These are phyloP conservation scores for Aurelia aurita DNA, from an alignment of 30 jellyfish, hydroid and myxozoan genomes.

Conservation along the genomic window DNA sequence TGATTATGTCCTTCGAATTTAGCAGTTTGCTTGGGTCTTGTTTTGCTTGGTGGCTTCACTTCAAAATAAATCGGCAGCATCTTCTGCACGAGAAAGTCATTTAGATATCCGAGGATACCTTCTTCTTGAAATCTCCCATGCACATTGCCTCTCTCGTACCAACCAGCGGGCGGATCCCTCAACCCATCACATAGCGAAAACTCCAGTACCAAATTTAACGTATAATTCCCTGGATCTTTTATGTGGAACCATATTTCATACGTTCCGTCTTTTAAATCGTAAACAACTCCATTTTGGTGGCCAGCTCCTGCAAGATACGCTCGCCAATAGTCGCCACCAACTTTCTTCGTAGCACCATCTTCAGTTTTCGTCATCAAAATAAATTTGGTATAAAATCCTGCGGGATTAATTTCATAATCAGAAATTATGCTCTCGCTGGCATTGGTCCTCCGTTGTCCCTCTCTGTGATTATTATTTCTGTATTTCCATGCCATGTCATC, in stretches of 20 bases:
- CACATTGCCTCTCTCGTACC: constrained; percentile 52
- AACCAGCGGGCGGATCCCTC: constrained; percentile 65
- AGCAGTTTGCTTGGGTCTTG: no score
- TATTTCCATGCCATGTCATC: constrained; percentile 34
- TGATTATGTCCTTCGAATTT: no score
- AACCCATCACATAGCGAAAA: constrained; percentile 62
- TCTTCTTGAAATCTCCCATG: constrained; percentile 53
- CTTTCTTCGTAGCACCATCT: constrained; percentile 27
- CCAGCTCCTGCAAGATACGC: constrained; percentile 45
- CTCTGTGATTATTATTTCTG: background rate
- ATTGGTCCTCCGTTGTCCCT: constrained; percentile 10
- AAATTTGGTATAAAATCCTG: constrained; percentile 38
- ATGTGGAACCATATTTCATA: constrained; percentile 50
- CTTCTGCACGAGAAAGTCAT: constrained; percentile 44
- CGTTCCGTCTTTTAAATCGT: constrained; percentile 54
- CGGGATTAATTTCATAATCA: constrained; percentile 3
- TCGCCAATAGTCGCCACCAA: constrained; percentile 80
- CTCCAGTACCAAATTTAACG: constrained; percentile 42
- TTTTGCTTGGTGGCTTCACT: background rate
- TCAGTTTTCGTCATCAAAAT: constrained; percentile 19
- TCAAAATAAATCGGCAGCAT: constrained; percentile 7
- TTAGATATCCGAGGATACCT: constrained; percentile 51
- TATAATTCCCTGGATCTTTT: constrained; percentile 48
- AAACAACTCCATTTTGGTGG: constrained; percentile 23
- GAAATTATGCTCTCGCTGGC: constrained; percentile 10